Conservation (phyloP, 1,140 invertebrate species). For the Thaumatotibia leucotreta region DNA sequence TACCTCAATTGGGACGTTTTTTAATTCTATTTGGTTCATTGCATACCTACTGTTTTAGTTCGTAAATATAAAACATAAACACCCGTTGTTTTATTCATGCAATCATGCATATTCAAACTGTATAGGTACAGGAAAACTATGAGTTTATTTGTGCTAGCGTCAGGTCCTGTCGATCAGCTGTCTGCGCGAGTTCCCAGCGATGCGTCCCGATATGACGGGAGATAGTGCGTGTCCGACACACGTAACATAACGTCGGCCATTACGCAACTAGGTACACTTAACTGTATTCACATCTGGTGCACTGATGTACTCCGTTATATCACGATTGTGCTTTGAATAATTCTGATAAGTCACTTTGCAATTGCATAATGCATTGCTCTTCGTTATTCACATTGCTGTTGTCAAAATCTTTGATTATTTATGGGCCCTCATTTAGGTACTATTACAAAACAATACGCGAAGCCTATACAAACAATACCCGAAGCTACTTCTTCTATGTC, state of each 20-base stretch:
- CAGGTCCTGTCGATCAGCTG: constrained; percentile 42
- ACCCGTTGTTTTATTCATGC: too few relatives aligned
- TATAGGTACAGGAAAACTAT: not conserved
- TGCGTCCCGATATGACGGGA: constrained; percentile 59
- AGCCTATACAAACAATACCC: too few relatives aligned
- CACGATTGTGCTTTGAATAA: constrained; percentile 21
- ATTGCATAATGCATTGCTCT: constrained; percentile 1
- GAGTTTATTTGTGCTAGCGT: not conserved
- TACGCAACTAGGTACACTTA: constrained; percentile 32
- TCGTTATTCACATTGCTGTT: not conserved
- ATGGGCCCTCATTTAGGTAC: not conserved
- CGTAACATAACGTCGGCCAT: constrained; percentile 47
- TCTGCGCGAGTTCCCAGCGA: constrained; percentile 43
- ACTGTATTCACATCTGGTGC: constrained; percentile 29
- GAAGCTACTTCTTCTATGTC: not conserved
- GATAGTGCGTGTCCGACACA: constrained; percentile 56
- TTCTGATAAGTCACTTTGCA: constrained; percentile 8
- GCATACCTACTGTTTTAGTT: not conserved
- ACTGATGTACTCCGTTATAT: constrained; percentile 31
- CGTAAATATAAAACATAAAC: not conserved
- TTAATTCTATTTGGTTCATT: not conserved
- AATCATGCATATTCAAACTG: not conserved
- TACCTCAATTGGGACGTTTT: not conserved
- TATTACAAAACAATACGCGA: not conserved
- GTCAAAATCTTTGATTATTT: not conserved